These are phyloP conservation scores for Apodemus agrarius DNA, from an alignment of 2,797 vertebrate species.

Conservation along the genomic window DNA sequence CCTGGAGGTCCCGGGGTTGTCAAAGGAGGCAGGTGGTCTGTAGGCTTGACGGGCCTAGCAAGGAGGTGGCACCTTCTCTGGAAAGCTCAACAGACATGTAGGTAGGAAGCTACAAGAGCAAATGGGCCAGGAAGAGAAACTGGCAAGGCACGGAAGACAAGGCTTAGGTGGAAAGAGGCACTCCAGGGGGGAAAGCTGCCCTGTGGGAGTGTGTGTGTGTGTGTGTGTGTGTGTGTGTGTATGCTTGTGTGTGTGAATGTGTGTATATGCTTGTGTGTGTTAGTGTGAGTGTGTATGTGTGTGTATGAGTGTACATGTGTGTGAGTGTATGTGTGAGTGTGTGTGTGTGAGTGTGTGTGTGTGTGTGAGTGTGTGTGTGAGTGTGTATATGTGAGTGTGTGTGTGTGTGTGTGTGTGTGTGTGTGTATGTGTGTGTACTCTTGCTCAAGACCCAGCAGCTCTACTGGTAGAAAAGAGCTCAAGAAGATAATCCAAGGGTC, in stretches of 20 bases:
- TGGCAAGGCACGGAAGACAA: neutral
- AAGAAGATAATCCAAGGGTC: neutral
- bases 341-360: no score
- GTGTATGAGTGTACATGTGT: no score
- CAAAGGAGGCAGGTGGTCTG: neutral
- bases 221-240: neutral
- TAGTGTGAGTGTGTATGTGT: no score
- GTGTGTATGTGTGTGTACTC: neutral
- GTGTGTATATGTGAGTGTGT: no score
- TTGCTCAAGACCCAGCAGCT: neutral
- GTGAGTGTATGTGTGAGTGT: no score
- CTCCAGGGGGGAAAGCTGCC: neutral
- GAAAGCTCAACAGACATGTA: neutral
- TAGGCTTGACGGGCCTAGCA: neutral
- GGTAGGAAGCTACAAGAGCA: neutral
- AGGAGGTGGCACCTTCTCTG: neutral
- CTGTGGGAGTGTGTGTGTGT: neutral
- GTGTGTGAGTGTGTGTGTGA: neutral
- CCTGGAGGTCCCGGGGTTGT: neutral
- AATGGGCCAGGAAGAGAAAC: neutral
- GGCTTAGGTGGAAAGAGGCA: neutral
- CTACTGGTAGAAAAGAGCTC: rapidly evolving
- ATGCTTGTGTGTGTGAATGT: neutral
- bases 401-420: no score
- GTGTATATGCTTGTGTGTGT: no score